phyloP scores from a whole-genome alignment of 2,888 invertebrate species.

The Acanthosepion lycidas region DNA sequence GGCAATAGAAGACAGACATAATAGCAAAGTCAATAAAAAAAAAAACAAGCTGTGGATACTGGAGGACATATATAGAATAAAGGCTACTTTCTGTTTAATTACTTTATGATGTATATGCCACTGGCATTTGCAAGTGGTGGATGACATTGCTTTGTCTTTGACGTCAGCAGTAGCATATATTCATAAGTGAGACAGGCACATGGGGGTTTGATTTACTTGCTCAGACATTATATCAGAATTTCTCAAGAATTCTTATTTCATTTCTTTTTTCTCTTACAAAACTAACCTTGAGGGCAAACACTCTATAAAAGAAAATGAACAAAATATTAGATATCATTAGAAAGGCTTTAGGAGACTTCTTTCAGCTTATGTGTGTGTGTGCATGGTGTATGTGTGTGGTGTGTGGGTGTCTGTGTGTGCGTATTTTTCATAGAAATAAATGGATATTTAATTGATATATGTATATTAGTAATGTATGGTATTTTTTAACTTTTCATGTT shows the following conservation, averaged over 20 bases:
- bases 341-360: not conserved
- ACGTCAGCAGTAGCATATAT: not conserved
- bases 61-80: not conserved
- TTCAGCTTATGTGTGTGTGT: not conserved
- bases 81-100: not conserved
- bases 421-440: too few species aligned
- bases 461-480: too few species aligned
- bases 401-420: too few species aligned
- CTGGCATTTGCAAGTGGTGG: too few species aligned
- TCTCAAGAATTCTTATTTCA: not conserved
- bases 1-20: not conserved
- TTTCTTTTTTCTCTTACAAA: not conserved
- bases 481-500: too few species aligned
- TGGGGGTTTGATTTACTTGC: not conserved
- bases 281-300: not conserved
- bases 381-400: too few species aligned
- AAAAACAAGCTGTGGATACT: not conserved
- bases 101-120: not conserved
- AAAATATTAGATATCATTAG: not conserved
- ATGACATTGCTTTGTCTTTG: not conserved
- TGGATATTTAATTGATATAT: too few species aligned
- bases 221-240: not conserved
- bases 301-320: not conserved
- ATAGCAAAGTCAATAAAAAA: not conserved
- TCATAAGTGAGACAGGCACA: not conserved